Evolutionary conservation across 2,797 vertebrate species (phyloP).

Genomic region (Zenarchopterus dispar): DNA sequence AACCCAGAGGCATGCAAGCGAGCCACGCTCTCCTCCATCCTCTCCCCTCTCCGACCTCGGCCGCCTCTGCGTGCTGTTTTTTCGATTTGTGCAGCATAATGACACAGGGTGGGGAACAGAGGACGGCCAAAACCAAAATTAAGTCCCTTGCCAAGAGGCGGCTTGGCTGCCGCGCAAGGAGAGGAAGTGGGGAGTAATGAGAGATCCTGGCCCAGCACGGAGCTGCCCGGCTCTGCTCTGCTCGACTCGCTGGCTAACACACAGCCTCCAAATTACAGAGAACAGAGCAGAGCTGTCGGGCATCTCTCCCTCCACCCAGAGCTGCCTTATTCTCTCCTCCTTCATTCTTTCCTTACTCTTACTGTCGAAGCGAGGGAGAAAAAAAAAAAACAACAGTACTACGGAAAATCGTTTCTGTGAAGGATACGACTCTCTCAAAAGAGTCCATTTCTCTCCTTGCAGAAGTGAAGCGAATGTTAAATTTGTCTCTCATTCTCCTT

Average conservation of each 20-base stretch:
- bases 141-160: conserved; percentile 87
- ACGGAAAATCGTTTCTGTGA: neutral
- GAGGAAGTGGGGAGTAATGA: conserved; percentile 92
- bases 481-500: conserved; percentile 7
- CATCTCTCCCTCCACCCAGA: conserved; percentile 72
- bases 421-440: neutral
- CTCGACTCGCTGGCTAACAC: conserved; percentile 64
- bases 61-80: conserved; percentile 71
- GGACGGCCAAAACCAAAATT: conserved; percentile 92
- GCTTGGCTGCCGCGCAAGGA: conserved; percentile 87
- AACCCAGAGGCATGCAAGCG: conserved; percentile 19
- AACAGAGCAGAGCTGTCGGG: conserved; percentile 77
- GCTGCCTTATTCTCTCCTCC: conserved; percentile 73
- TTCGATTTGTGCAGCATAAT: conserved; percentile 91
- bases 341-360: conserved; percentile 50
- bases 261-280: conserved; percentile 82
- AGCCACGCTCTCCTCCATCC: conserved; percentile 32
- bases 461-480: neutral
- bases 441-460: conserved; percentile 9
- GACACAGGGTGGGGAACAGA: conserved; percentile 91
- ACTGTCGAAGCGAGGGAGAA: conserved; percentile 16
- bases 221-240: conserved; percentile 73
- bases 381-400: conserved; percentile 22
- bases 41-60: conserved; percentile 39
- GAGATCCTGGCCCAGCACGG: conserved; percentile 84